phyloP scores from a whole-genome alignment of 2,113 vertebrate genomes.

The Ramphastos sulfuratus region DNA sequence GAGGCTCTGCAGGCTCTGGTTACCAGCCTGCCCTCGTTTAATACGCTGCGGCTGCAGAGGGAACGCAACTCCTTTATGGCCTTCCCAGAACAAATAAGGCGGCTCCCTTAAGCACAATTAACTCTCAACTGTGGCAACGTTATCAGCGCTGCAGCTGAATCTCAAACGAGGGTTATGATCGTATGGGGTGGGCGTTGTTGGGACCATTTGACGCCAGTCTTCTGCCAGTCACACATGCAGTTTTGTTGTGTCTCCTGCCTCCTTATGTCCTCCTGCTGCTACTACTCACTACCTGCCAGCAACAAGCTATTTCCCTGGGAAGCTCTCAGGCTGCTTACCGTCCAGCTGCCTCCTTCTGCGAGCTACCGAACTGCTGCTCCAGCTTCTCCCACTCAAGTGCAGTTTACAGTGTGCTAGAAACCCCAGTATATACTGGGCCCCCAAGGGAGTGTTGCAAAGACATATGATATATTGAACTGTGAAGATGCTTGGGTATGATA shows the following conservation, averaged over 20 bases:
- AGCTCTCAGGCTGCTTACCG: neutral
- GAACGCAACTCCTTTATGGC: neutral
- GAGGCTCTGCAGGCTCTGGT: neutral
- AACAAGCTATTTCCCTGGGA: neutral
- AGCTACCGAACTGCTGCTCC: neutral
- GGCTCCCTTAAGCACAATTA: neutral
- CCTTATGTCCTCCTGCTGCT: constrained; percentile 24
- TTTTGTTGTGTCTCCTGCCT: neutral
- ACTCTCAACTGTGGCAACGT: neutral
- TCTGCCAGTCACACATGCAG: neutral
- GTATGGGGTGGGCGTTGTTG: neutral
- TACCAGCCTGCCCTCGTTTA: neutral
- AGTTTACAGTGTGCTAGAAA: neutral
- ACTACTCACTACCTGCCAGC: constrained; percentile 19
- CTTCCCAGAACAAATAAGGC: neutral
- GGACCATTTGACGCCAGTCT: neutral
- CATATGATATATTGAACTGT: neutral
- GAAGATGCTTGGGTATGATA: neutral
- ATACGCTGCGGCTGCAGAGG: neutral
- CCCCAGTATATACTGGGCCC: neutral
- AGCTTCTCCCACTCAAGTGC: neutral
- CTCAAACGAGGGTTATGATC: neutral
- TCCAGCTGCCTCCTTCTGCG: neutral
- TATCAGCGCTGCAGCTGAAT: neutral
- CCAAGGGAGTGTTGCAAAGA: neutral